These are phyloP conservation scores for Tenrec ecaudatus DNA, from an alignment of 2,113 vertebrate genomes.

Conservation along the genomic window DNA sequence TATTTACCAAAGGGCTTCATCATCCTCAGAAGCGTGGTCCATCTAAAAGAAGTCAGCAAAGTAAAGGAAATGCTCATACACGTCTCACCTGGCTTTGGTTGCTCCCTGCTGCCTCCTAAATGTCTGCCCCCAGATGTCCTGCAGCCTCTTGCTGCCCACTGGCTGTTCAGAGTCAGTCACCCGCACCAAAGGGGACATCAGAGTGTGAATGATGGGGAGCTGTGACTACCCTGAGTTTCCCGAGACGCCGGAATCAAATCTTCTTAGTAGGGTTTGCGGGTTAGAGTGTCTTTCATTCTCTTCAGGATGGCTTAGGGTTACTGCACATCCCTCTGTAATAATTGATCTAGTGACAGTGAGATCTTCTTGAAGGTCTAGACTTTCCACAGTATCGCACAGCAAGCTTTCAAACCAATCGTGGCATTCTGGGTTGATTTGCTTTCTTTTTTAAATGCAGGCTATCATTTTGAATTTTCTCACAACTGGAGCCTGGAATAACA, in stretches of 20 bases:
- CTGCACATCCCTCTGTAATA: not conserved
- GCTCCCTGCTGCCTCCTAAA: not conserved
- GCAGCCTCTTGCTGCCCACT: not conserved
- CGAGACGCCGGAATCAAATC: not conserved
- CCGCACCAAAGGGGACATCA: not conserved
- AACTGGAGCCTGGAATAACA: not conserved
- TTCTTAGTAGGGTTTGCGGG: not conserved
- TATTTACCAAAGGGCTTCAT: not conserved
- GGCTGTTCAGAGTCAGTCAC: not conserved
- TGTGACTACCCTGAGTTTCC: not conserved
- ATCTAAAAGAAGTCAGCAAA: not conserved
- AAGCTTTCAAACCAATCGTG: not conserved
- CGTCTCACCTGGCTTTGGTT: not conserved
- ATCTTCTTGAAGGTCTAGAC: not conserved
- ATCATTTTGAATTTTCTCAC: conserved; percentile 21
- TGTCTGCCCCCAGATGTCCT: not conserved
- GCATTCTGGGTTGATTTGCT: not conserved
- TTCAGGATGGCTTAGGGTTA: not conserved
- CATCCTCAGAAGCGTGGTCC: not conserved
- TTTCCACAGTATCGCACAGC: not conserved
- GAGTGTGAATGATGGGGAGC: not conserved
- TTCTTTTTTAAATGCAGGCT: conserved; percentile 12
- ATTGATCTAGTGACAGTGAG: conserved; percentile 1
- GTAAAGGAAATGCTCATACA: not conserved
- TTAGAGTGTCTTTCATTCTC: not conserved